phyloP scores from a whole-genome alignment of 2,888 invertebrate species.

The Xestia ashworthii region DNA sequence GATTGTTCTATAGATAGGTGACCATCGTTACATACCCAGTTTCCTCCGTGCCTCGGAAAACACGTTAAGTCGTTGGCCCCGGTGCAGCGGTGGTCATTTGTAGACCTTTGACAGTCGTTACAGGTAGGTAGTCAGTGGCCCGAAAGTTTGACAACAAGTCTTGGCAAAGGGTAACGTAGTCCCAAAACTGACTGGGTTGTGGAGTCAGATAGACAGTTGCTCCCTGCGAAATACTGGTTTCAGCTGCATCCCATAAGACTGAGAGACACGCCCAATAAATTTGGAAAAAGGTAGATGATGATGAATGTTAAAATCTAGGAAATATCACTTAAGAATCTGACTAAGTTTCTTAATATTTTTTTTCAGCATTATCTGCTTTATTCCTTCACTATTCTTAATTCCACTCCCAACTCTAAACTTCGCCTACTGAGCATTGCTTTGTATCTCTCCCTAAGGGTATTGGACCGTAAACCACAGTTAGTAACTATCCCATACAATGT shows the following conservation, averaged over 20 bases:
- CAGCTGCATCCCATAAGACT: not conserved
- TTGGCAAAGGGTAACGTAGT: not conserved
- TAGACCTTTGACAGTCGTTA: not conserved
- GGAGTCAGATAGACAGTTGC: not conserved
- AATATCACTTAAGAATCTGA: not conserved
- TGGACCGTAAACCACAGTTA: conserved; percentile 48
- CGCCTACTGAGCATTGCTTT: conserved; percentile 11
- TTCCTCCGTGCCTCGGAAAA: not conserved
- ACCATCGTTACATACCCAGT: not conserved
- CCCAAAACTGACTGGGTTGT: not conserved
- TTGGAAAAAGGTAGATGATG: not conserved
- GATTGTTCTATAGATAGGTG: not conserved
- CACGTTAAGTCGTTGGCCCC: not conserved
- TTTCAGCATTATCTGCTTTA: not conserved
- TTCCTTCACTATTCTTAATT: not conserved
- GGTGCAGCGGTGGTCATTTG: not conserved
- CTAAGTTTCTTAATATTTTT: not conserved
- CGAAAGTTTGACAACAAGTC: not conserved
- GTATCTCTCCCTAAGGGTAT: conserved; percentile 34
- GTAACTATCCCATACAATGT: conserved; percentile 43
- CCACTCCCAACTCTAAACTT: not conserved
- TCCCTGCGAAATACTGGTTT: not conserved
- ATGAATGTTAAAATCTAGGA: not conserved
- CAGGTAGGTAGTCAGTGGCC: not conserved
- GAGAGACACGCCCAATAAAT: not conserved